These are phyloP conservation scores for Drosophila yooni DNA, from an alignment of 2,888 invertebrate species.

Conservation along the genomic window DNA sequence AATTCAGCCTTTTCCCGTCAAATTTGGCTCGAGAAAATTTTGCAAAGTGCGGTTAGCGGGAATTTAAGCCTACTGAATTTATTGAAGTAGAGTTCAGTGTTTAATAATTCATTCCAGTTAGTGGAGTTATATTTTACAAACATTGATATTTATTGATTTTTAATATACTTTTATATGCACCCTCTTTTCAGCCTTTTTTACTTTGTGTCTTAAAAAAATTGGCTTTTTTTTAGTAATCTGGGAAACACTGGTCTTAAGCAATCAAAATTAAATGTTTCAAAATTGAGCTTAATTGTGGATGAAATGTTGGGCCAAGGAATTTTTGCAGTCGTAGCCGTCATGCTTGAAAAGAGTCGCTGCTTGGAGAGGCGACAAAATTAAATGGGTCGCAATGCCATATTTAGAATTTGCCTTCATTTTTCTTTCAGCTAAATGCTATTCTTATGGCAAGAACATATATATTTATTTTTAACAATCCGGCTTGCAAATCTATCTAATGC, in stretches of 20 bases:
- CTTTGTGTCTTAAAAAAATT: neutral
- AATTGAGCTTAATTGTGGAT: constrained; percentile 71
- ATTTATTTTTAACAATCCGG: constrained; percentile 53
- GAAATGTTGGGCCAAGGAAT: constrained; percentile 48
- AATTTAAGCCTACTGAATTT: neutral
- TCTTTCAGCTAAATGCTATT: constrained; percentile 43
- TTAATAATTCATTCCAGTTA: neutral
- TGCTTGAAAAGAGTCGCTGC: constrained; percentile 38
- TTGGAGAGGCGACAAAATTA: constrained; percentile 55
- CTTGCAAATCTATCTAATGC: constrained; percentile 50
- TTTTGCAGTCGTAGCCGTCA: constrained; percentile 29
- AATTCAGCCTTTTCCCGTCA: neutral
- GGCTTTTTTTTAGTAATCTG: neutral
- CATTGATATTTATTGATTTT: neutral
- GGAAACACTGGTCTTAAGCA: constrained; percentile 9
- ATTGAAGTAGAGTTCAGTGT: neutral
- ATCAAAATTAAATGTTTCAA: constrained; percentile 63
- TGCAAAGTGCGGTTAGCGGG: too few species aligned
- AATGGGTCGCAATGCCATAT: constrained; percentile 74
- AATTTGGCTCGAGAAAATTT: neutral
- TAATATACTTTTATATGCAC: neutral
- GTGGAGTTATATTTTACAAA: neutral
- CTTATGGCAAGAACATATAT: constrained; percentile 44
- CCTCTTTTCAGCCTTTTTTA: too few species aligned
- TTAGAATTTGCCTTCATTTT: constrained; percentile 55